Evolutionary conservation across 2,888 invertebrate genomes (phyloP), one percentile per base, ranked within the genome.

Genomic region (Diarsia mendica): DNA sequence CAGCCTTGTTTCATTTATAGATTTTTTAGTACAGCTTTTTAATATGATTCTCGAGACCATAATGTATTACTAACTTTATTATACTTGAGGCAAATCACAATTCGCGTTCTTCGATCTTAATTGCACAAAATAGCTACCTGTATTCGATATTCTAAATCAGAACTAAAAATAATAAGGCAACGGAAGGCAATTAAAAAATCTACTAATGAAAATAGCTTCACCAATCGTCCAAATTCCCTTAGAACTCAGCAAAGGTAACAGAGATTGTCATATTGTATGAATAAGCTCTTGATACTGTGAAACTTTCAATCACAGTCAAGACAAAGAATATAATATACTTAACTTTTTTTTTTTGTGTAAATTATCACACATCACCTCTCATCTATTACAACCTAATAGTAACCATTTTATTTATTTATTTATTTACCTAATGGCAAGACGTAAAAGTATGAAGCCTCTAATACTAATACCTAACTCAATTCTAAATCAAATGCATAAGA

Each of bases 191-290:
- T 48, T 61, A 18, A 28, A 68, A 49, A 48, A 33, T 28, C 23
- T 13, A 68, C 13, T 33, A 51, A 39, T 51, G 53, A 72, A 75
- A 67, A 46, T 46, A 68, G 28, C 28, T n/a, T 78, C 64, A 83
- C 85, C 92, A 92, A 93, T 89, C 93, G 79, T 92, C 88, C 88
- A 85, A 83, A 89, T 90, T 91, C 89, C 91, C 93, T 94, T 94
- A 93, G 82, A 70, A 71, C 76, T 73, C 58, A 81, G 84, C 92
- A 94, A 95, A 94, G 93, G 92, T 88, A 91, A 91, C 81, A 77
- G 92, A 93, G 93, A 91, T 89, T 89, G 87, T 80, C 53, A 65
- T 72, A 67, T 66, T 67, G 44, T 63, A 70, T 72, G 28, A 75
- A 70, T 58, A 58, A 39, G 60, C 11, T 85, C 90, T 89, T 89